Evolutionary conservation across 2,888 invertebrate species (phyloP).

Genomic region (Nomada hirtipes): DNA sequence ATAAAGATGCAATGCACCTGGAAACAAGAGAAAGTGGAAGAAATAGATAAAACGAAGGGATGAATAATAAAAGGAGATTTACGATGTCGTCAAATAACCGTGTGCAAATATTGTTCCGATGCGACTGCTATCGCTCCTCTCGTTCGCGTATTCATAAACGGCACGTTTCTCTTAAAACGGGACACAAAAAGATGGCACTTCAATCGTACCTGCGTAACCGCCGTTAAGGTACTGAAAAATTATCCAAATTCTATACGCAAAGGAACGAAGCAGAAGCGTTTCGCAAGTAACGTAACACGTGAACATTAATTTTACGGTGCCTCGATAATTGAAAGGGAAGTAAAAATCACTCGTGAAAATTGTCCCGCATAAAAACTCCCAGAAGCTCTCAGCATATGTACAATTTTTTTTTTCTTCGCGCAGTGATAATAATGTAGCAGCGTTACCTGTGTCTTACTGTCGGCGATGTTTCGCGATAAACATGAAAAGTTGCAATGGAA

Average conservation of each 20-base stretch:
- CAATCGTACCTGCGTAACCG: no score
- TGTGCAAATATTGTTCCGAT: conserved; percentile 16
- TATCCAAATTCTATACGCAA: background rate
- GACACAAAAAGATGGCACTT: background rate
- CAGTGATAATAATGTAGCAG: conserved; percentile 2
- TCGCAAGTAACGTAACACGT: background rate
- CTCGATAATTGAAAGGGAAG: background rate
- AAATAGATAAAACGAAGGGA: conserved; percentile 29
- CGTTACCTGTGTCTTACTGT: conserved; percentile 1
- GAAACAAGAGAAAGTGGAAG: conserved; percentile 34
- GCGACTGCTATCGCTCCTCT: conserved; percentile 17
- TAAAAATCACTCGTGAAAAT: background rate
- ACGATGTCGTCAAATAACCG: conserved; percentile 38
- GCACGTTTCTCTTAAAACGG: background rate
- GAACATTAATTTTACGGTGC: background rate
- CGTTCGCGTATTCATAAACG: background rate
- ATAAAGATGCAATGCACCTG: conserved; percentile 29
- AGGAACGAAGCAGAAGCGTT: background rate
- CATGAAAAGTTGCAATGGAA: conserved; percentile 36
- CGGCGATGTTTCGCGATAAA: conserved; percentile 16
- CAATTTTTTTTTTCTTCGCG: background rate
- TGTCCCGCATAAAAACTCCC: conserved; percentile 13
- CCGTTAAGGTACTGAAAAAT: no score
- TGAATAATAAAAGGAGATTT: conserved; percentile 26
- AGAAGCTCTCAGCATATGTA: background rate